Conservation (phyloP, 2,113 vertebrate genomes). For the Vulpes ferrilata region DNA sequence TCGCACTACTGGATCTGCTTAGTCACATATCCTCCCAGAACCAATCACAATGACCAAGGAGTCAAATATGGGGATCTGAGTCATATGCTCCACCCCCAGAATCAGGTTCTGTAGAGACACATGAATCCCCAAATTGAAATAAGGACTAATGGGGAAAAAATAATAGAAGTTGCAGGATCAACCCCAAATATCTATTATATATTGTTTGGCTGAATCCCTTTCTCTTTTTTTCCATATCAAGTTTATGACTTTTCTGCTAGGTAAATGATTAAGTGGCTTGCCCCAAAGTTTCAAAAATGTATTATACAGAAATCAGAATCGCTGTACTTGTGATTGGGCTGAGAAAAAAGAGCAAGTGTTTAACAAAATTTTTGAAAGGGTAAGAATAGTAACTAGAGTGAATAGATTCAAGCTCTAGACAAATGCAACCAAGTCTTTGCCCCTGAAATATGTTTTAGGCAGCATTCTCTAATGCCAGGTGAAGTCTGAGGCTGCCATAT, state of each 20-base stretch:
- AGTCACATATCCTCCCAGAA: background rate
- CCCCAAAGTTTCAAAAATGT: background rate
- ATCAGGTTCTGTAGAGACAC: background rate
- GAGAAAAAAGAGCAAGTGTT: background rate
- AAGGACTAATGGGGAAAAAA: background rate
- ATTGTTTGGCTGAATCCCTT: background rate
- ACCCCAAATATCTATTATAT: background rate
- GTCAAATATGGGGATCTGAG: background rate
- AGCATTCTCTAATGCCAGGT: background rate
- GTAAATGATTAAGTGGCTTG: constrained; percentile 7
- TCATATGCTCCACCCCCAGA: background rate
- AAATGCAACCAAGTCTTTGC: background rate
- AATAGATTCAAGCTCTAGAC: background rate
- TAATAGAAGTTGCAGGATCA: background rate
- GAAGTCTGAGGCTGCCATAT: background rate
- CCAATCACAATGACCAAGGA: background rate
- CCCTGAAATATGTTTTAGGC: background rate
- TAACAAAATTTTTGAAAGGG: background rate
- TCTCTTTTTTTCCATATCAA: background rate
- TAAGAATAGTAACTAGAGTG: background rate
- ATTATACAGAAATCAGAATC: constrained; percentile 15
- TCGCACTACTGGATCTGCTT: background rate
- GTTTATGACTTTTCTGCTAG: background rate
- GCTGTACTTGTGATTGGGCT: background rate
- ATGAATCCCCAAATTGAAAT: background rate